phyloP scores from a whole-genome alignment of 1,140 invertebrate genomes.

The Eurytemora carolleeae region DNA sequence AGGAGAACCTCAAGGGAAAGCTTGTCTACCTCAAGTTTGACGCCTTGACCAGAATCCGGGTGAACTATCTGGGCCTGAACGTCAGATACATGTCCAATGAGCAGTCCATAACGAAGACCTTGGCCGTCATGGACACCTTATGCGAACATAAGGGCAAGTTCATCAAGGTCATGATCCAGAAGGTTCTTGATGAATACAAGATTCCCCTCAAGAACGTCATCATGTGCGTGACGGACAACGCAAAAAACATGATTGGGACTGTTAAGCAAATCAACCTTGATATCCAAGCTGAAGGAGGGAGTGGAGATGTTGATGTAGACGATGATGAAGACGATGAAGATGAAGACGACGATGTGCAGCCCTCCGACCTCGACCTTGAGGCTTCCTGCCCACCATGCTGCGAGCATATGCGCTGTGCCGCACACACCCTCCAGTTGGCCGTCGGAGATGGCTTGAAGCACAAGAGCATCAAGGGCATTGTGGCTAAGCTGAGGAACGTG shows the following conservation, averaged over 20 bases:
- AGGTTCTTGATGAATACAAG: constrained; percentile 10
- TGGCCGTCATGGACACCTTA: neutral
- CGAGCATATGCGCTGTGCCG: constrained; percentile 11
- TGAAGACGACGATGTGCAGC: too few species aligned
- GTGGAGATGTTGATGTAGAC: constrained; percentile 9
- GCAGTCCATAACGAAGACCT: neutral
- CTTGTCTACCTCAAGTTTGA: neutral
- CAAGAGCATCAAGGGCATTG: neutral
- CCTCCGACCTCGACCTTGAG: too few species aligned
- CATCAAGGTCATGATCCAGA: constrained; percentile 2
- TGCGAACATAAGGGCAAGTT: neutral
- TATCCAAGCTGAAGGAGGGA: too few species aligned
- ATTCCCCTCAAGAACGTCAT: constrained; percentile 5
- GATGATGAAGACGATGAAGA: constrained; percentile 4
- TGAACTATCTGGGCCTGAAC: neutral
- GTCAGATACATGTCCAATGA: neutral
- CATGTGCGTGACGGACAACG: constrained; percentile 8
- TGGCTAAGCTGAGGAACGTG: constrained; percentile 8
- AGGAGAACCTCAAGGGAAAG: neutral
- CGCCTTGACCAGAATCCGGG: neutral
- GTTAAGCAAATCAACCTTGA: constrained; percentile 7
- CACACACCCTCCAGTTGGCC: constrained; percentile 14
- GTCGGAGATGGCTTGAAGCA: constrained; percentile 9
- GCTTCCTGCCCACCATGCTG: neutral
- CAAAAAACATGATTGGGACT: constrained; percentile 11